Conservation (phyloP, 2,113 vertebrate species). For the Ammodytes dubius region DNA sequence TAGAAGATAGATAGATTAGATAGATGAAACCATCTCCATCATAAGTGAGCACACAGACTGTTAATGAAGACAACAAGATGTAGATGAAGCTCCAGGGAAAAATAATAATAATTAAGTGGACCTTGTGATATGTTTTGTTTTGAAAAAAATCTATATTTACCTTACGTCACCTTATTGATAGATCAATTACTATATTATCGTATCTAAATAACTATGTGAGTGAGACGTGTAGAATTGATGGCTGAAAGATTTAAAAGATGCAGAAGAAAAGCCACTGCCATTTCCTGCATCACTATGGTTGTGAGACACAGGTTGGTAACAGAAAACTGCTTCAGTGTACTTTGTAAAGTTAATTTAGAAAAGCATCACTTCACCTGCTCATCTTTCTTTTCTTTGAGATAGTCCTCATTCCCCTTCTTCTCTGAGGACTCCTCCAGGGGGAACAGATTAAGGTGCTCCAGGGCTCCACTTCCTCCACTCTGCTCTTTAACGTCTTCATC, state of each 20-base stretch:
- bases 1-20: background rate
- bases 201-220: background rate
- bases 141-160: background rate
- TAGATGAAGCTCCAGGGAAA: background rate
- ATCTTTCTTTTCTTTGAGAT: conserved; percentile 89
- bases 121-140: background rate
- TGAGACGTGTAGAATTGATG: background rate
- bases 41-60: background rate
- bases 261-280: no score
- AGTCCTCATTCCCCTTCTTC: conserved; percentile 87
- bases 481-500: conserved; percentile 12
- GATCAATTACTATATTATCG: background rate
- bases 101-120: background rate
- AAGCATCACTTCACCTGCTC: conserved; percentile 83
- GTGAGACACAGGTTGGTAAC: background rate
- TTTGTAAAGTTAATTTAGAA: no score
- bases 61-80: background rate
- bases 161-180: background rate
- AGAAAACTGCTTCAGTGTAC: background rate
- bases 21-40: background rate
- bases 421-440: conserved; percentile 85
- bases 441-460: conserved; percentile 89
- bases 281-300: no score
- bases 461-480: conserved; percentile 26
- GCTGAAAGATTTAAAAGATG: background rate